These are phyloP conservation scores for Papilio dardanus DNA, from an alignment of 1,140 invertebrate species.

Conservation along the genomic window DNA sequence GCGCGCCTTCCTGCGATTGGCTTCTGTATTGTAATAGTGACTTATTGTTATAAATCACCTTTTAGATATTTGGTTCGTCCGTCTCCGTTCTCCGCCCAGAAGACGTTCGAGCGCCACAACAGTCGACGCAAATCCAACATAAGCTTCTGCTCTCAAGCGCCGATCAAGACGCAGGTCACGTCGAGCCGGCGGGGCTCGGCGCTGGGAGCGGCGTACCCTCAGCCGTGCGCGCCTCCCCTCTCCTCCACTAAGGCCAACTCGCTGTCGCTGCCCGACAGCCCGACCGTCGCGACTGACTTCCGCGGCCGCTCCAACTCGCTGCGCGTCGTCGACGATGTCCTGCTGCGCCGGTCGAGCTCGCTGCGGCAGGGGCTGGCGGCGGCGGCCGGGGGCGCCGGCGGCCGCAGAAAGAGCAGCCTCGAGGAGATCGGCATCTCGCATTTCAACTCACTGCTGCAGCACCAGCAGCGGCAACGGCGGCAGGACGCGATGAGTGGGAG, in stretches of 20 bases:
- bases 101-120: conserved; percentile 96
- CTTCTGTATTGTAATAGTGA: not conserved
- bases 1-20: not conserved
- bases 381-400: conserved; percentile 79
- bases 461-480: conserved; percentile 84
- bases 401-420: conserved; percentile 89
- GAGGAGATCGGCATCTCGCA: conserved; percentile 93
- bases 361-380: conserved; percentile 88
- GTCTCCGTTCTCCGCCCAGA: conserved; percentile 95
- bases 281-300: conserved; percentile 88
- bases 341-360: conserved; percentile 92
- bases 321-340: conserved; percentile 91
- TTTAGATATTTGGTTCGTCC: conserved; percentile 92
- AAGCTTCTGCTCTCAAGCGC: conserved; percentile 91
- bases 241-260: conserved; percentile 94
- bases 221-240: conserved; percentile 88
- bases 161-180: conserved; percentile 84
- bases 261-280: conserved; percentile 93
- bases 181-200: conserved; percentile 83
- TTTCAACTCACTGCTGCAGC: conserved; percentile 84
- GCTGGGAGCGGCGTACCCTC: conserved; percentile 84
- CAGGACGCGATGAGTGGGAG: conserved; percentile 90
- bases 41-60: conserved; percentile 44
- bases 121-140: conserved; percentile 95
- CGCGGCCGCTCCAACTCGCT: conserved; percentile 93